Evolutionary conservation across 2,888 invertebrate genomes (phyloP).

Genomic region (Polydrusus cervinus): DNA sequence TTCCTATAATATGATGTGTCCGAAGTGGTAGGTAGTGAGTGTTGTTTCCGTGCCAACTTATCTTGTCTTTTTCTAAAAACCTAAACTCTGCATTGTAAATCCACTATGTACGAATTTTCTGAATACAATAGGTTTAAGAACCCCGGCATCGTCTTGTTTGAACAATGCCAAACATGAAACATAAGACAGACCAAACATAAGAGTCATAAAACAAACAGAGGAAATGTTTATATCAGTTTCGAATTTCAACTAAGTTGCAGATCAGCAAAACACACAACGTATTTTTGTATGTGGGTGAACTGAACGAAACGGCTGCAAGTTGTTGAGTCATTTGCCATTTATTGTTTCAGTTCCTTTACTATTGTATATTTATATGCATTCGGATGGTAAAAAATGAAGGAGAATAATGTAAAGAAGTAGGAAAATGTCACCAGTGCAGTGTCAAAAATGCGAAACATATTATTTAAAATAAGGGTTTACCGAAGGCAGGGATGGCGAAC

Average conservation of each 20-base stretch:
- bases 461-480: no score
- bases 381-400: background rate
- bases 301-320: background rate
- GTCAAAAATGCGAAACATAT: no score
- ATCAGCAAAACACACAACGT: conserved; percentile 20
- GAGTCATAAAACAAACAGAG: conserved; percentile 26
- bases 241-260: conserved; percentile 30
- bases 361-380: conserved; percentile 1
- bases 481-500: no score
- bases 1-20: no score
- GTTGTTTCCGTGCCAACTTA: no score
- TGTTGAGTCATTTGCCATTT: conserved; percentile 2
- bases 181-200: conserved; percentile 19
- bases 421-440: background rate
- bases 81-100: no score
- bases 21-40: no score
- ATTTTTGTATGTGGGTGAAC: conserved; percentile 12
- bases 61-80: no score
- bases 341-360: conserved; percentile 6
- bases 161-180: conserved; percentile 3
- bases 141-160: background rate
- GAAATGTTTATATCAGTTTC: conserved; percentile 30
- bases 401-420: background rate
- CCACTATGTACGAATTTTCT: no score
- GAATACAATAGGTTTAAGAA: background rate